These are phyloP conservation scores for Amphiura filiformis DNA, from an alignment of 35 echinoderm and acorn worm genomes.

Conservation along the genomic window DNA sequence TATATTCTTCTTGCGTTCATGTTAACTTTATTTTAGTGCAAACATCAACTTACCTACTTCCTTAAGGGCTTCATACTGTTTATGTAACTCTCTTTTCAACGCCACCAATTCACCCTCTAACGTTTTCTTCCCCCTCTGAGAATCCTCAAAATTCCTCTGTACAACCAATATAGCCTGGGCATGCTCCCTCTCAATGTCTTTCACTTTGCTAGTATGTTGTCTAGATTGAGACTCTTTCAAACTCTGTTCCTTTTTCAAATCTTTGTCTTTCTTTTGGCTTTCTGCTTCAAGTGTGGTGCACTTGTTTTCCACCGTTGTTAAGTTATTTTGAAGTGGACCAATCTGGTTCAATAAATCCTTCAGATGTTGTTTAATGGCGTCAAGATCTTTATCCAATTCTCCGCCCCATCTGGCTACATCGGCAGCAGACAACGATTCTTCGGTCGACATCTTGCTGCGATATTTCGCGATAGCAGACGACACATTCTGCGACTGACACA, in stretches of 20 bases:
- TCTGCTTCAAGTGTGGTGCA: constrained; percentile 59
- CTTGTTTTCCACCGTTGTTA: constrained; percentile 38
- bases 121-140: constrained; percentile 48
- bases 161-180: constrained; percentile 62
- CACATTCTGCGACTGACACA: constrained; percentile 71
- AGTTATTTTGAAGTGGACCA: constrained; percentile 59
- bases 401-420: constrained; percentile 67
- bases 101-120: constrained; percentile 60
- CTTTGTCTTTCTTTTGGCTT: constrained; percentile 41
- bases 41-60: constrained; percentile 60
- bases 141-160: constrained; percentile 70
- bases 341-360: constrained; percentile 68
- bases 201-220: constrained; percentile 67
- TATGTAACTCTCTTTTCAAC: constrained; percentile 77
- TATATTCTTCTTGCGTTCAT: too few species aligned
- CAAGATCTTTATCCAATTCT: constrained; percentile 78
- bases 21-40: too few species aligned
- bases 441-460: constrained; percentile 16
- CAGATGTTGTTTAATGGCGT: constrained; percentile 60
- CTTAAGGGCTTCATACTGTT: constrained; percentile 74
- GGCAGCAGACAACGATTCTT: constrained; percentile 55
- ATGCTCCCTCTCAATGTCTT: constrained; percentile 81
- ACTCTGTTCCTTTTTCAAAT: constrained; percentile 64
- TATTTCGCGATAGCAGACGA: constrained; percentile 62
- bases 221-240: constrained; percentile 29